Base-by-base conservation (phyloP, 2,113 vertebrate species). In the Clarias macrocephalus region DNA sequence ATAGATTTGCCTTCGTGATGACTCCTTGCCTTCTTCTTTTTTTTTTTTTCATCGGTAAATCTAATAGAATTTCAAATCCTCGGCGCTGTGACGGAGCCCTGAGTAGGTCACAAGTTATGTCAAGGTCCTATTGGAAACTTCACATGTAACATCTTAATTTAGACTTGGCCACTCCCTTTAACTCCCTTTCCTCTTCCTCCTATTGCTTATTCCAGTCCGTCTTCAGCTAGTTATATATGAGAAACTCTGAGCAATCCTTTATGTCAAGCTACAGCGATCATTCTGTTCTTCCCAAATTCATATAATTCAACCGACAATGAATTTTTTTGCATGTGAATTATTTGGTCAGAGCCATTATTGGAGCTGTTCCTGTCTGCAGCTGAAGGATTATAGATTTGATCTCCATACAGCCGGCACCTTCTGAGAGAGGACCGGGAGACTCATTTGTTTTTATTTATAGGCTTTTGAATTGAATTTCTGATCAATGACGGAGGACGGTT, bases 41-140 rank as follows among this genome's bases (percentile, higher is more conserved):
- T 95, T 87, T 89, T 85, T 73, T 48, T 91, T 90, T 95, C 95
- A 97, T 96, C 96, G 96, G 96, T 98, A 97, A 99, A 98, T 97
- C 97, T 99, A 98, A 99, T 99, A 98, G 97, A 98, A 99, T 99
- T 98, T 96, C 96, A 99, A 98, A 99, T 99, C 98, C 96, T 96
- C 95, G 89, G 94, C 94, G 94, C 96, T 95, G 96, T 95, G 97
- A 97, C 97, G 95, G 95, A 97, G 96, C 97, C 97, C 97, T 97
- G 98, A 97, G 97, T 96, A 97, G 97, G 97, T 98, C 97, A 99
- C 96, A 97, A 96, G 94, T 96, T 96, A 96, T 97, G 97, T 99
- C 98, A 99, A 99, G 98, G 98, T 98, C 97, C 97, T 99, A 99
- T 99, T 98, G 97, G 97, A 98, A 98, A 98, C 96, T 96, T 96